Evolutionary conservation across 2,797 vertebrate genomes (phyloP).

Genomic region (Tapirus indicus): DNA sequence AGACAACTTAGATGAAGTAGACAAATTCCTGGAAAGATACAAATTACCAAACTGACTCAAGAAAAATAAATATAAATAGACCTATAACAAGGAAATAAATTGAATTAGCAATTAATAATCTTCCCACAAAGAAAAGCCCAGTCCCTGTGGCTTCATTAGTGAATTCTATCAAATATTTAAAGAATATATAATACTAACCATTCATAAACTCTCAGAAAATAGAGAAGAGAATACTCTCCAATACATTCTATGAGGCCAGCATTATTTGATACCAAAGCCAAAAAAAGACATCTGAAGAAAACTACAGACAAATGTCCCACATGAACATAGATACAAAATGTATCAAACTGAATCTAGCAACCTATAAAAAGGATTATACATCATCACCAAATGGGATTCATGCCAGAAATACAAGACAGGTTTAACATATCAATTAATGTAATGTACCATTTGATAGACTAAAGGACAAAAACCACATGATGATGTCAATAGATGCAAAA

Average conservation of each 20-base stretch:
- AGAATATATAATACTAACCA: not conserved
- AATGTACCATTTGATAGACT: not conserved
- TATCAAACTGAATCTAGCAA: not conserved
- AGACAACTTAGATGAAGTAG: not conserved
- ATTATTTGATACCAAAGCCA: not conserved
- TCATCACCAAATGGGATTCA: not conserved
- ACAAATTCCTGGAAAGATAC: not conserved
- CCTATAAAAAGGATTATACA: not conserved
- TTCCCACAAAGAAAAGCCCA: not conserved
- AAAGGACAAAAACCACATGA: not conserved
- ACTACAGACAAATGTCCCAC: not conserved
- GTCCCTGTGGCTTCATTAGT: not conserved
- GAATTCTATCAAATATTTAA: constrained; percentile 38
- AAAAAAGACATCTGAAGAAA: not conserved
- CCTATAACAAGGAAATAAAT: not conserved
- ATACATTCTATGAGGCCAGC: not conserved
- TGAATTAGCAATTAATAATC: constrained; percentile 13
- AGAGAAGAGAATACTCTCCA: not conserved
- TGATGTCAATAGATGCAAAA: not conserved
- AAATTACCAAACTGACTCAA: constrained; percentile 4
- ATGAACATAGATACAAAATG: not conserved
- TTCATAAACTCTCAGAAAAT: constrained; percentile 27
- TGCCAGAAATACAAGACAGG: not conserved
- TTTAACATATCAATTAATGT: not conserved
- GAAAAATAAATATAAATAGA: not conserved